phyloP scores from a whole-genome alignment of 2,888 invertebrate genomes.

The Fragum whitleyi region DNA sequence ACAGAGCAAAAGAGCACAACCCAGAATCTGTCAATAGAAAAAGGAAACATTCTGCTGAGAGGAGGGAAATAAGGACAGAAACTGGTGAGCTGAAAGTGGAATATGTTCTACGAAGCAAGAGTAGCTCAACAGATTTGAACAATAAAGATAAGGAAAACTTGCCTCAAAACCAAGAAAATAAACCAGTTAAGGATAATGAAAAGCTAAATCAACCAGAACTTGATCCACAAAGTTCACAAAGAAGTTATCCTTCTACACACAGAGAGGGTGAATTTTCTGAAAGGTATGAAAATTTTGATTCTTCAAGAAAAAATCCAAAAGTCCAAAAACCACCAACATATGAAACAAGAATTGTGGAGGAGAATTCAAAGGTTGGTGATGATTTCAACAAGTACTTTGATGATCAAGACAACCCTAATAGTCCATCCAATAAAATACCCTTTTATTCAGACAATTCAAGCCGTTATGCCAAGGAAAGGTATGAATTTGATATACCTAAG shows the following conservation, averaged over 20 bases:
- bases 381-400: conserved; percentile 60
- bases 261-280: background rate
- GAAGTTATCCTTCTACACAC: background rate
- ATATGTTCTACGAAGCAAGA: conserved; percentile 56
- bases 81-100: conserved; percentile 51
- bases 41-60: conserved; percentile 18
- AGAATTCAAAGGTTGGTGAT: conserved; percentile 26
- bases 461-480: conserved; percentile 49
- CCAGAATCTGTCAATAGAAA: conserved; percentile 3
- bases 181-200: background rate
- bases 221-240: background rate
- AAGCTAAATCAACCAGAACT: background rate
- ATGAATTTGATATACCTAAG: conserved; percentile 45
- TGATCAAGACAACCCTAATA: conserved; percentile 50
- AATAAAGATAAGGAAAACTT: background rate
- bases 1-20: background rate
- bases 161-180: conserved; percentile 28
- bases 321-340: conserved; percentile 24
- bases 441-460: conserved; percentile 49
- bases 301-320: background rate
- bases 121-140: conserved; percentile 30
- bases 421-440: conserved; percentile 44
- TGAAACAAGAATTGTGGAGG: conserved; percentile 29
- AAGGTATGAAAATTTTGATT: background rate
- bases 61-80: conserved; percentile 10